phyloP scores from a whole-genome alignment of 1,140 invertebrate species.

The Drosophila prosaltans region DNA sequence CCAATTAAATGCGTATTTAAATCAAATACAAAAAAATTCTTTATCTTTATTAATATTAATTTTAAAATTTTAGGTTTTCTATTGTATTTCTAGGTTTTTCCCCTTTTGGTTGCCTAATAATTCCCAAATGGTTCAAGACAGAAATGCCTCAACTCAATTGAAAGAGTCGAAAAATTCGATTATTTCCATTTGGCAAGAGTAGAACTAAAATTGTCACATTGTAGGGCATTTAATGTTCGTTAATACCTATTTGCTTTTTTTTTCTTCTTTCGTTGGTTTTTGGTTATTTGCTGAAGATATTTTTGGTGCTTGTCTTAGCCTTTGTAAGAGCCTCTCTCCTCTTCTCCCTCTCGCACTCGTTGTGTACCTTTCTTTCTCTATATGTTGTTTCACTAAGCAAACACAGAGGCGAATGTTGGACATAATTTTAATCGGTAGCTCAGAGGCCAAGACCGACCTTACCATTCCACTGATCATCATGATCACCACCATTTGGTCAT shows the following conservation, averaged over 20 bases:
- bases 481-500: constrained; percentile 33
- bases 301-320: constrained; percentile 29
- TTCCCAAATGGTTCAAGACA: background rate
- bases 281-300: constrained; percentile 65
- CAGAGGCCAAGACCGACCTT: constrained; percentile 12
- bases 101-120: background rate
- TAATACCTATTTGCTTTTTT: constrained; percentile 7
- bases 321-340: constrained; percentile 39
- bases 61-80: no score
- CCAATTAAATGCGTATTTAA: background rate
- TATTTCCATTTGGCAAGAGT: background rate
- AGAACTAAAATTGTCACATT: background rate
- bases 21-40: background rate
- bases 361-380: constrained; percentile 8
- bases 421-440: constrained; percentile 70
- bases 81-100: no score
- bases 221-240: constrained; percentile 27
- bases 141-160: background rate
- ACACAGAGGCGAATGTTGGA: constrained; percentile 57
- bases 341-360: background rate
- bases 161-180: background rate
- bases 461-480: constrained; percentile 4
- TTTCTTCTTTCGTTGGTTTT: background rate
- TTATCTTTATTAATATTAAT: no score
- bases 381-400: constrained; percentile 67